A percentile compares a stretch with the other conserved stretches of the same genome.
Evolutionary conservation across 1,140 invertebrate species (phyloP).

Genomic region (Hydropsyche tenuis): DNA sequence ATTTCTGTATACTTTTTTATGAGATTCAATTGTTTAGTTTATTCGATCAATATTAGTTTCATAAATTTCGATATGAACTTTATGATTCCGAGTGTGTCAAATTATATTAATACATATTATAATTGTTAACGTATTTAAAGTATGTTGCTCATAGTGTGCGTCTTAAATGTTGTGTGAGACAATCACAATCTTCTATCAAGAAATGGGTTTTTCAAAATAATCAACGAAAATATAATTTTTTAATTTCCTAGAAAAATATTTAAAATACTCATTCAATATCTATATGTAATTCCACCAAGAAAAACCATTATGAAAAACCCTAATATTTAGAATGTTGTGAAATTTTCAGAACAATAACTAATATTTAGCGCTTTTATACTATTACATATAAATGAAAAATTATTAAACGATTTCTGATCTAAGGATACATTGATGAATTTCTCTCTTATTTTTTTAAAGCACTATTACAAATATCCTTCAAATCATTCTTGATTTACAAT

Average conservation of each 20-base stretch:
- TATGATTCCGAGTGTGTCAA: slow-evolving; percentile 29
- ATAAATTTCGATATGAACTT: too few relatives aligned
- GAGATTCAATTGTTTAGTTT: too few relatives aligned
- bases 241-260: too few relatives aligned
- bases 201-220: slow-evolving; percentile 13
- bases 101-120: slow-evolving; percentile 27
- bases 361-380: slow-evolving; percentile 33
- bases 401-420: slow-evolving; percentile 12
- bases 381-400: neutral
- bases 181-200: slow-evolving; percentile 22
- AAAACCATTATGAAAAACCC: slow-evolving; percentile 11
- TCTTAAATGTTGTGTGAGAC: slow-evolving; percentile 23
- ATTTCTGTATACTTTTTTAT: too few relatives aligned
- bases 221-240: too few relatives aligned
- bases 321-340: slow-evolving; percentile 5
- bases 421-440: slow-evolving; percentile 7
- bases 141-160: slow-evolving; percentile 29
- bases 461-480: too few relatives aligned
- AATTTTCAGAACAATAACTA: slow-evolving; percentile 36
- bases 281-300: too few relatives aligned
- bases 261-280: too few relatives aligned
- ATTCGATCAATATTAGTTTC: too few relatives aligned
- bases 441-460: slow-evolving; percentile 15
- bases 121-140: slow-evolving; percentile 15
- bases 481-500: neutral